Evolutionary conservation across 2,797 vertebrate genomes (phyloP), one percentile per base, ranked within the genome.

Genomic region (Buphagus erythrorhynchus): DNA sequence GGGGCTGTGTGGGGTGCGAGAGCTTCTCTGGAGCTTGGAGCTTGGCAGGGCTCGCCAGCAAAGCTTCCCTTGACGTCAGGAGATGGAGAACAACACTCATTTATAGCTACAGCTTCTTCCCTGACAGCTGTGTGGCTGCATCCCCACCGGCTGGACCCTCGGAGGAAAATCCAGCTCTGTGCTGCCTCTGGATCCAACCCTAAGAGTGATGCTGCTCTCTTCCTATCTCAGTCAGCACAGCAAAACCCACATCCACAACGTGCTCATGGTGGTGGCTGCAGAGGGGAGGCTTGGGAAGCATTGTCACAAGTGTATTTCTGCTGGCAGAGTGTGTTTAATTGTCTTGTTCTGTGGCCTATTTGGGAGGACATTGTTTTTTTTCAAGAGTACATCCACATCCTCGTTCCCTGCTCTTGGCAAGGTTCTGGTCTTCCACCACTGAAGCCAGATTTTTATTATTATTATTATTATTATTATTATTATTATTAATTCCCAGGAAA

Each of bases 61-160:
- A 89, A 95, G 59, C 85, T 93, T 97, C 81, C 22, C 81, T 94
- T 95, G 94, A 94, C 94, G 79, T 95, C 95, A 88, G 66, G 62
- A 88, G 73, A 59, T 45, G 73, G 85, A 88, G 91, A 96, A 95
- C 91, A 95, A 81, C 96, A 88, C 36, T 82, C 91, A 59, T 86
- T 95, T 96, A 88, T 92, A 95, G 95, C 77, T 93, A 91, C 86
- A 86, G 69, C 58, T 93, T 86, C 90, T 95, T 80, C 66, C 15
- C 73, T 72, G 54, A 63, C 95, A 96, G 93, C 84, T 95, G 94
- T 76, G 82, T 6, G 65, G 62, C 88, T 3, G 1, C 73, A 86
- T 77, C 76, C 62, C 57, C 2, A 1, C 33, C 0, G 46, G 78
- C 8, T 74, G 82, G 87, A 77, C 78, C 46, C 36, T 17, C 4